Conservation (phyloP, 2,888 invertebrate genomes). For the Tipula vernalis region DNA sequence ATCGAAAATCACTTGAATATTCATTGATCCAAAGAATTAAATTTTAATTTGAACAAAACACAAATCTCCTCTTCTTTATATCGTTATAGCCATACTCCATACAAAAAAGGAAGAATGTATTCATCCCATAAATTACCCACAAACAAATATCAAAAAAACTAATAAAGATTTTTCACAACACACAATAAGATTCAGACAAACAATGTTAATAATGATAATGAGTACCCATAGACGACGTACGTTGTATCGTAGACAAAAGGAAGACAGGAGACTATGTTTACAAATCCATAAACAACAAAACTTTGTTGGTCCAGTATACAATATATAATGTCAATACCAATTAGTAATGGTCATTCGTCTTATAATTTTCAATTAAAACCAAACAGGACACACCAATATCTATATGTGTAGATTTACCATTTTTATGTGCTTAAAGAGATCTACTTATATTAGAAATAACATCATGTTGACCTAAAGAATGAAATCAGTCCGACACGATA, state of each 20-base stretch:
- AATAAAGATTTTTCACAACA: not conserved
- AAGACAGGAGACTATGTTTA: not conserved
- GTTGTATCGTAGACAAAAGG: not conserved
- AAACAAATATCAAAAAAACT: not conserved
- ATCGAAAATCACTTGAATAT: not conserved
- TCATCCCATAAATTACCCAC: conserved; percentile 4
- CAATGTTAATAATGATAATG: not conserved
- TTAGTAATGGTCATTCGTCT: conserved; percentile 9
- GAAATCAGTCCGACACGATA: not conserved
- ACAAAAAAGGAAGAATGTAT: not conserved
- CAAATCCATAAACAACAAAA: not conserved
- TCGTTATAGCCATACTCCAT: not conserved
- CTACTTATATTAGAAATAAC: too few relatives aligned
- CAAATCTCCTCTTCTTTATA: not conserved
- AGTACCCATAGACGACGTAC: not conserved
- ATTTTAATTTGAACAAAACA: not conserved
- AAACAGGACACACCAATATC: not conserved
- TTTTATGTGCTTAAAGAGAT: not conserved
- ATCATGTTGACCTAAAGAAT: not conserved
- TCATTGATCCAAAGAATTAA: not conserved
- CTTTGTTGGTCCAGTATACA: not conserved
- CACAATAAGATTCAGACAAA: not conserved
- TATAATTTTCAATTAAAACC: not conserved
- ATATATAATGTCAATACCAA: conserved; percentile 9
- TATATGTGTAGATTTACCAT: not conserved